These are phyloP conservation scores for Chamaea fasciata DNA, from an alignment of 2,113 vertebrate species.

Conservation along the genomic window DNA sequence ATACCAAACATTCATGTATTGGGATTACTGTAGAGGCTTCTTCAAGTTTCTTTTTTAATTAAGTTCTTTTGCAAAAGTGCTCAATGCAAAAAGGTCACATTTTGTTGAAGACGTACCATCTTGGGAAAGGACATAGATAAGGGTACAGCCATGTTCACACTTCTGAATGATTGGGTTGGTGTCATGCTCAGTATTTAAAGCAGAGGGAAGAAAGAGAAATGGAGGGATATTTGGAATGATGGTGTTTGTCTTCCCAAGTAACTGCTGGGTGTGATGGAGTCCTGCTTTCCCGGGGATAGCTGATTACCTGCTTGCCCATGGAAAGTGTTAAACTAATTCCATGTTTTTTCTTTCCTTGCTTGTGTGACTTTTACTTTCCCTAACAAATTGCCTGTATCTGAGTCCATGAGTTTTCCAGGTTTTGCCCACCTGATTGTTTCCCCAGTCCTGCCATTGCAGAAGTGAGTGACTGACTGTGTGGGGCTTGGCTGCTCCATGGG, in stretches of 20 bases:
- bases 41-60: neutral
- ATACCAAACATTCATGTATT: neutral
- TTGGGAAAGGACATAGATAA: neutral
- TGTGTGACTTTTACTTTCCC: neutral
- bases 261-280: neutral
- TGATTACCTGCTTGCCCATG: neutral
- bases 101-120: neutral
- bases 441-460: neutral
- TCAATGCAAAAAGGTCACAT: neutral
- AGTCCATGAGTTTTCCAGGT: neutral
- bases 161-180: neutral
- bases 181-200: neutral
- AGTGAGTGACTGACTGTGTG: fast-evolving
- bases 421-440: neutral
- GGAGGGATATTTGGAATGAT: neutral
- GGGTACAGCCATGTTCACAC: neutral
- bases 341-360: neutral
- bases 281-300: neutral
- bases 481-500: neutral
- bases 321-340: neutral
- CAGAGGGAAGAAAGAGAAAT: neutral
- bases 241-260: neutral
- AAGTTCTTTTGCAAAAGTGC: neutral
- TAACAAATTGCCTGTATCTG: neutral
- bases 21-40: neutral